Evolutionary conservation across 2,888 invertebrate species (phyloP), one percentile per base, ranked within the genome.

Genomic region (Pollenia angustigena): DNA sequence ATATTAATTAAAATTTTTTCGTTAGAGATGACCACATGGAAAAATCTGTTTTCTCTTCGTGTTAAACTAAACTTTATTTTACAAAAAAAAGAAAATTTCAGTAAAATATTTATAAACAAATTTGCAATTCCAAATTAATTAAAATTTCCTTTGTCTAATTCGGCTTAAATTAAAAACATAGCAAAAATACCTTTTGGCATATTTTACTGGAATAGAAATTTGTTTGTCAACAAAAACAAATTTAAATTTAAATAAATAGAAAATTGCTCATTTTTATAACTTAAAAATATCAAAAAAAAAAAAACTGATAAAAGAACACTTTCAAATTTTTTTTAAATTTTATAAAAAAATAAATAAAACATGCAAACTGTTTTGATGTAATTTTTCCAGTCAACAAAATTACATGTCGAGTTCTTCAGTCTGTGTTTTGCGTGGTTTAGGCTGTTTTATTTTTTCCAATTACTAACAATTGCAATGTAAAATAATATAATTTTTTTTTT

Each of bases 341-440:
- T 58, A 40, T 52, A 80, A 16, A 71, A 62, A 71, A 42, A 62
- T 23, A 60, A n/a, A 68, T 50, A 46, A 62, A 74, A 86, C 86
- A 88, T 84, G 85, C 86, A 86, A 83, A 85, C 84, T 87, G 68
- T 69, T 81, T 79, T 87, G 79, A 87, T 85, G 87, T 85, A 87
- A 85, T 87, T 87, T 87, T 79, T 69, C 10, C 66, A 76, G 68
- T 90, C 89, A 90, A 91, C 90, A 89, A 91, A 82, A 89, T 88
- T 87, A 87, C 87, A 92, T 92, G 92, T 92, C 92, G 92, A 92
- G 92, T 92, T 92, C 92, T 91, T 92, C 92, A 90, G 91, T 92
- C 90, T 92, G 92, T 92, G 92, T 92, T 92, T 87, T 92, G 92
- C 92, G 92, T 92, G 91, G 92, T 92, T 92, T 92, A 92, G 92